These are phyloP conservation scores for Chymomyza costata DNA, from an alignment of 1,140 invertebrate species.

Conservation along the genomic window DNA sequence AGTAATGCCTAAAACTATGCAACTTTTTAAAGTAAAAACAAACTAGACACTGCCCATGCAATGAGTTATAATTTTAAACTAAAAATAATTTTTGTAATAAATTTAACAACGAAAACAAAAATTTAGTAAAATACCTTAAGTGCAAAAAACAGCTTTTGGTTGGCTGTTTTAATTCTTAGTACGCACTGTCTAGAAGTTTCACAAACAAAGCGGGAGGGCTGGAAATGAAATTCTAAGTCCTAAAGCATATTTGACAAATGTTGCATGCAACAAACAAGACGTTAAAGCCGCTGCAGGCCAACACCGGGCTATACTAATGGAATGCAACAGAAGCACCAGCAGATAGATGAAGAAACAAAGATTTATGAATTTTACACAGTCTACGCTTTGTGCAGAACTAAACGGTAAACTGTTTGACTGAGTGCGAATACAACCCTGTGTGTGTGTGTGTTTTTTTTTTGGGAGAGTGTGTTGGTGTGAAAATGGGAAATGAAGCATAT, in stretches of 20 bases:
- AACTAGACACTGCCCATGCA: no score
- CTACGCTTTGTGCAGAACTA: slow-evolving; percentile 60
- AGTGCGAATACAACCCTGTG: slow-evolving; percentile 39
- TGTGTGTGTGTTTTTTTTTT: slow-evolving; percentile 5
- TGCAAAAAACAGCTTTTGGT: no score
- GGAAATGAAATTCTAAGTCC: slow-evolving; percentile 56
- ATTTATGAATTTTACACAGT: slow-evolving; percentile 62
- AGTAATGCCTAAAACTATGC: no score
- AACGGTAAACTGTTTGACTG: slow-evolving; percentile 63
- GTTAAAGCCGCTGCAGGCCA: slow-evolving; percentile 32
- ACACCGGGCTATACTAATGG: slow-evolving; percentile 9
- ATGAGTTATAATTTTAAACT: no score
- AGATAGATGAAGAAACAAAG: slow-evolving; percentile 56
- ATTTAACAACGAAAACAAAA: no score
- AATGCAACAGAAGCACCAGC: slow-evolving; percentile 11
- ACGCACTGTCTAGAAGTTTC: no score
- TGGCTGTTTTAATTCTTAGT: no score
- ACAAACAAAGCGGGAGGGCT: no score
- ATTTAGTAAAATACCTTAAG: no score
- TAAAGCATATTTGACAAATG: slow-evolving; percentile 63
- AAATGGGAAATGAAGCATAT: slow-evolving; percentile 36
- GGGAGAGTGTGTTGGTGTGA: slow-evolving; percentile 13
- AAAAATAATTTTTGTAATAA: no score
- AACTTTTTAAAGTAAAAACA: no score
- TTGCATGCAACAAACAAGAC: slow-evolving; percentile 64